Evolutionary conservation across 2,888 invertebrate genomes (phyloP).

Genomic region (Luperina nickerlii): DNA sequence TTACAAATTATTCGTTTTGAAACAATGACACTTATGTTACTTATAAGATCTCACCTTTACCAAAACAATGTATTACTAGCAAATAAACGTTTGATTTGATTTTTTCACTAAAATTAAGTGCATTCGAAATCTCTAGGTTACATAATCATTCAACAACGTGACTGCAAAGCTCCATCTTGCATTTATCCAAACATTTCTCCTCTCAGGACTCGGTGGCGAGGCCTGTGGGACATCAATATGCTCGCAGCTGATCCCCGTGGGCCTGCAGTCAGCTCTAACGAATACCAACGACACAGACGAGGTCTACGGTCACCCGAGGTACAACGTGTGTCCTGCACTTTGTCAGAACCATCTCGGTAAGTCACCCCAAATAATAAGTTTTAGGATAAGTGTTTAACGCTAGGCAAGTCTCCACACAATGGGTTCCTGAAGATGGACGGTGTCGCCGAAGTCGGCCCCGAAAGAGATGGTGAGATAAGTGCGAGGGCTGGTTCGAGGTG

Average conservation of each 20-base stretch:
- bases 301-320: slow-evolving; percentile 84
- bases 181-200: not conserved
- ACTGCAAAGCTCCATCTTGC: not conserved
- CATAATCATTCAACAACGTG: not conserved
- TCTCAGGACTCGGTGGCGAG: slow-evolving; percentile 88
- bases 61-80: too few species aligned
- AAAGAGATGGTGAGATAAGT: not conserved
- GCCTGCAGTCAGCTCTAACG: slow-evolving; percentile 78
- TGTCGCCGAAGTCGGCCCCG: not conserved
- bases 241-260: slow-evolving; percentile 87
- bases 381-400: not conserved
- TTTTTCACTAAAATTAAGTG: not conserved
- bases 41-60: too few species aligned
- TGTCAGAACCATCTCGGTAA: slow-evolving; percentile 91
- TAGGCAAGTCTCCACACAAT: not conserved
- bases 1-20: too few species aligned
- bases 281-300: slow-evolving; percentile 72
- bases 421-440: not conserved
- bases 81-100: too few species aligned
- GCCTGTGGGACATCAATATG: slow-evolving; percentile 88
- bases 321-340: slow-evolving; percentile 90
- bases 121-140: not conserved
- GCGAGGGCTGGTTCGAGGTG: not conserved
- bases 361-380: slow-evolving; percentile 26
- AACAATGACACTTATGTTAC: too few species aligned